Percentiles rank a stretch among this genome's conserved stretches.
These are phyloP conservation scores for Callyntrura guangdongensis DNA, from an alignment of 2,888 invertebrate species.

Conservation along the genomic window DNA sequence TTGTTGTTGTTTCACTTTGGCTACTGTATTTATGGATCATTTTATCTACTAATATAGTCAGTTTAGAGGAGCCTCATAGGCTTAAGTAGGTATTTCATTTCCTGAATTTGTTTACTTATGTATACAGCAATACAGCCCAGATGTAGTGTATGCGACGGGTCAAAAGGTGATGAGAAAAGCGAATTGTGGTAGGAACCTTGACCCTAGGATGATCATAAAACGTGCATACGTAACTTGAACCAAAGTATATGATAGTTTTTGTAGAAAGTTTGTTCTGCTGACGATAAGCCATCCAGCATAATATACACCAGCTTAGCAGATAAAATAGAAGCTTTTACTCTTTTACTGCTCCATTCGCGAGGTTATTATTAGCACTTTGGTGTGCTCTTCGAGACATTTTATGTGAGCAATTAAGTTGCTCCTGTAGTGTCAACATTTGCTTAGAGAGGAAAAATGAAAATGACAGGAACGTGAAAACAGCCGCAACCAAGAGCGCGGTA, in stretches of 20 bases:
- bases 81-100: no score
- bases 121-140: no score
- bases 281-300: constrained; percentile 3
- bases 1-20: no score
- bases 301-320: neutral
- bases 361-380: constrained; percentile 63
- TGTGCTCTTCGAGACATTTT: constrained; percentile 50
- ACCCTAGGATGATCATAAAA: constrained; percentile 56
- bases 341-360: constrained; percentile 29
- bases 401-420: constrained; percentile 67
- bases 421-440: constrained; percentile 26
- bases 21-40: constrained; percentile 9
- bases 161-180: constrained; percentile 57
- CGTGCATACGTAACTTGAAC: constrained; percentile 1
- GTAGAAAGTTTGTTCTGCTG: neutral
- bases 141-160: constrained; percentile 48
- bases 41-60: neutral
- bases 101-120: neutral
- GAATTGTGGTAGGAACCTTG: constrained; percentile 67
- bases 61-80: neutral
- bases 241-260: neutral
- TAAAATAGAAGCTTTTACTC: neutral
- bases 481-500: neutral
- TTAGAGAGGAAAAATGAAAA: constrained; percentile 5
- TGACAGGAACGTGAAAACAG: neutral